A percentile compares a stretch with the other conserved stretches of the same genome.
Evolutionary conservation across 2,113 vertebrate species (phyloP).

Genomic region (Ardeotis arabs): DNA sequence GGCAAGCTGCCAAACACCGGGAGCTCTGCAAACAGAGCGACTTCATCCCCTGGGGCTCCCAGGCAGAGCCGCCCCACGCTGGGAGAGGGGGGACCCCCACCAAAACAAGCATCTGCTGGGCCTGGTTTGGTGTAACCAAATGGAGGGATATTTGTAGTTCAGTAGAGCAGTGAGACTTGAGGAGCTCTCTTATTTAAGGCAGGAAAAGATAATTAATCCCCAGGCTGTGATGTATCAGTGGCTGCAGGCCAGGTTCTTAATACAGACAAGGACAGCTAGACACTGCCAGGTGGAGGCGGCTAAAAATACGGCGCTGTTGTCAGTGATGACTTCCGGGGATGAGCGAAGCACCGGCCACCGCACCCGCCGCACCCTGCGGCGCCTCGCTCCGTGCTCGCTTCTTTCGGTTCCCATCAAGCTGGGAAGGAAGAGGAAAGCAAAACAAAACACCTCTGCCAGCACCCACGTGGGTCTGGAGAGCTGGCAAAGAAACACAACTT

Average conservation of each 20-base stretch:
- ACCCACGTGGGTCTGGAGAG: rapidly evolving
- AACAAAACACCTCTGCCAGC: not conserved
- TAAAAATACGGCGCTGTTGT: not conserved
- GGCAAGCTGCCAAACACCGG: not conserved
- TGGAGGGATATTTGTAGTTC: not conserved
- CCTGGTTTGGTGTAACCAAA: not conserved
- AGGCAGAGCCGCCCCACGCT: not conserved
- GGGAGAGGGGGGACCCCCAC: not conserved
- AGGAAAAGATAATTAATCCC: not conserved
- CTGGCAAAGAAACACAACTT: not conserved
- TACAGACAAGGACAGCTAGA: not conserved
- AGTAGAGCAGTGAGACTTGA: not conserved
- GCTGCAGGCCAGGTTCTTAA: not conserved
- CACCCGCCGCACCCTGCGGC: not conserved
- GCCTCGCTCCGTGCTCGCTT: rapidly evolving
- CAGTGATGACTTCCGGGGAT: not conserved
- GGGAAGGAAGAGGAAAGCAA: not conserved
- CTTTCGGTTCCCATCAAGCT: not conserved
- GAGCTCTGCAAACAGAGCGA: not conserved
- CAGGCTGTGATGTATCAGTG: not conserved
- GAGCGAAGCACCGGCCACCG: not conserved
- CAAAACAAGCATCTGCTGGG: not conserved
- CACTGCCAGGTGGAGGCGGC: not conserved
- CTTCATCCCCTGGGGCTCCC: not conserved
- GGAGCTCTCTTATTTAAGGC: not conserved